These are phyloP conservation scores for Euphonia xanthogaster DNA, from an alignment of 2,797 vertebrate genomes.

Conservation along the genomic window DNA sequence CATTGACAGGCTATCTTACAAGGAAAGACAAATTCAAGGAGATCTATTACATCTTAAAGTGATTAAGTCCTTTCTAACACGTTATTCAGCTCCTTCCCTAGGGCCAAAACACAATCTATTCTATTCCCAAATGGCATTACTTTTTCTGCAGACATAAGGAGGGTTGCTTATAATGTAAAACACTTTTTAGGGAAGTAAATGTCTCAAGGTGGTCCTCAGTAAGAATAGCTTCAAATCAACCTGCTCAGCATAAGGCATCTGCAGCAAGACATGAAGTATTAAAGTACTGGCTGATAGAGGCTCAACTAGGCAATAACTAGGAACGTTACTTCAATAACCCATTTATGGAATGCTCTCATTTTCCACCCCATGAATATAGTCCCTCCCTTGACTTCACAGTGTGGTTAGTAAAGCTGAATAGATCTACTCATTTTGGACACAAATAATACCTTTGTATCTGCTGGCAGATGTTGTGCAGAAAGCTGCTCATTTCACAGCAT, in stretches of 20 bases:
- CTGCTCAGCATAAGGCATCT: neutral
- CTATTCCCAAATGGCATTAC: neutral
- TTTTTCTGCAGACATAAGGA: neutral
- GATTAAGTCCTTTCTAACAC: neutral
- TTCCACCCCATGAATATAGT: neutral
- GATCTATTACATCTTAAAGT: neutral
- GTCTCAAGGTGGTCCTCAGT: neutral
- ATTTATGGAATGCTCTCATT: neutral
- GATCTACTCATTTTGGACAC: neutral
- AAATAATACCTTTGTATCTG: neutral
- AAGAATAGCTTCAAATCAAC: neutral
- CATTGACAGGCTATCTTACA: neutral
- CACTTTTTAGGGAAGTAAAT: neutral
- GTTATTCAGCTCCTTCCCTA: neutral
- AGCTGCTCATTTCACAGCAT: neutral
- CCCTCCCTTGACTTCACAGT: neutral
- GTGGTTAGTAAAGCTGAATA: neutral
- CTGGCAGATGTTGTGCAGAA: neutral
- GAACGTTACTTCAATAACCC: neutral
- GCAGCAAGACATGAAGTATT: neutral
- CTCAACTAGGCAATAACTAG: neutral
- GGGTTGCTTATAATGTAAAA: neutral
- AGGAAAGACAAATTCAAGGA: neutral
- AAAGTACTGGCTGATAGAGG: neutral
- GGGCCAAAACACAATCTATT: neutral